These are phyloP conservation scores for Sterrhoptilus dennistouni DNA, from an alignment of 2,113 vertebrate species.

Conservation along the genomic window DNA sequence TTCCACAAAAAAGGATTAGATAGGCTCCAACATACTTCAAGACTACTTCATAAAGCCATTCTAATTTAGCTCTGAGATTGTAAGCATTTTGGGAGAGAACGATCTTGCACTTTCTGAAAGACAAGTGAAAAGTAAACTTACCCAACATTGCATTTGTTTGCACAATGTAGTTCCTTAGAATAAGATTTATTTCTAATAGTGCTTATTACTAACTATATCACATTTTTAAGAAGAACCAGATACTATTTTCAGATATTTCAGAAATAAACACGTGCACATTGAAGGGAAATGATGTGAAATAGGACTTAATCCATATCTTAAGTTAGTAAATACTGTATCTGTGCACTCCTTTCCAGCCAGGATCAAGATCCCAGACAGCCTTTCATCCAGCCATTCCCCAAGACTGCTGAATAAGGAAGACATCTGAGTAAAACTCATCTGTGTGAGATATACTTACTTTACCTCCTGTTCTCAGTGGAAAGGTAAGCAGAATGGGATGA, in stretches of 20 bases:
- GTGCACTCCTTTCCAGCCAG: neutral
- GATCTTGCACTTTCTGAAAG: neutral
- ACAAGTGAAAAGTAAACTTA: neutral
- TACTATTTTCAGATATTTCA: neutral
- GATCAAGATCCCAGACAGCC: neutral
- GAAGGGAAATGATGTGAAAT: rapidly evolving
- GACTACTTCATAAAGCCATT: neutral
- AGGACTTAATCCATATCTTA: neutral
- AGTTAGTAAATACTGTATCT: neutral
- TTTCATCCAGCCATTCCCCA: neutral
- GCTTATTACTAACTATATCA: neutral
- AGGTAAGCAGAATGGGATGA: neutral
- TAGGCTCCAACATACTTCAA: neutral
- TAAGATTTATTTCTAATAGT: neutral
- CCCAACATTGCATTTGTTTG: neutral
- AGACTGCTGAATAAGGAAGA: neutral
- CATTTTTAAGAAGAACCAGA: neutral
- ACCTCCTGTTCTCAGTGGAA: neutral
- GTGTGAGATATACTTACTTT: neutral
- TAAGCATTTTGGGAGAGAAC: neutral
- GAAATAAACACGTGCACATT: rapidly evolving
- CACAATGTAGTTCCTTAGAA: neutral
- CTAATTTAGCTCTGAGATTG: neutral
- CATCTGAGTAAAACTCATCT: neutral
- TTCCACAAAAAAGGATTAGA: neutral